Evolutionary conservation across 2,797 vertebrate genomes (phyloP), one percentile per base, ranked within the genome.

Genomic region (Holocentrus rufus): DNA sequence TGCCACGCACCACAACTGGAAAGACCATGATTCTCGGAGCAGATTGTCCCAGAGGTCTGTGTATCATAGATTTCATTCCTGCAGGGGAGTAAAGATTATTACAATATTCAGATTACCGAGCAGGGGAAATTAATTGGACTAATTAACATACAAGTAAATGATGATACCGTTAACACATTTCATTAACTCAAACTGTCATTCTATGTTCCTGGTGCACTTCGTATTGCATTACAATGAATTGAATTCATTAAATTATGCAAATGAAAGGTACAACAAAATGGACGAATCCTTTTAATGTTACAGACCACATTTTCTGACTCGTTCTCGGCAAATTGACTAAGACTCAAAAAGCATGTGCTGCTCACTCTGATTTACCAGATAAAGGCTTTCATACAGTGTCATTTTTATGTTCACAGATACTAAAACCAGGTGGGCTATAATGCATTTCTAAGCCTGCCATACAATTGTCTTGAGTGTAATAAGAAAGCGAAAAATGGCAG

Each of bases 141-240:
- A 95, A 95, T 95, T 95, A 95, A 94, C 93, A 94, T 94, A 95
- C 94, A 95, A 94, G 92, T 93, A 94, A 95, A 94, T 94, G 93
- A 94, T 94, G 94, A 95, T 94, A 94, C 93, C 94, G 93, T 95
- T 95, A 95, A 94, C 94, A 95, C 93, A 94, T 94, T 95, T 94
- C 94, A 95, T 95, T 94, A 95, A 94, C 94, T 94, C 94, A 93
- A 94, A 95, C 92, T 94, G 93, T 95, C 94, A 94, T 95, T 95
- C 92, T 90, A 90, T 93, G 91, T 94, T 94, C 88, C 87, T 91
- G 82, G 80, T 86, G 92, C 93, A 92, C 92, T 94, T 90, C 84
- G 92, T 91, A 94, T 91, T 93, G 93, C 92, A 94, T 95, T 94
- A 94, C 93, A 95, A 95, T 95, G 93, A 94, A 94, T 91, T 88